Evolutionary conservation across 2,113 vertebrate species (phyloP).

Genomic region (Mobula birostris): DNA sequence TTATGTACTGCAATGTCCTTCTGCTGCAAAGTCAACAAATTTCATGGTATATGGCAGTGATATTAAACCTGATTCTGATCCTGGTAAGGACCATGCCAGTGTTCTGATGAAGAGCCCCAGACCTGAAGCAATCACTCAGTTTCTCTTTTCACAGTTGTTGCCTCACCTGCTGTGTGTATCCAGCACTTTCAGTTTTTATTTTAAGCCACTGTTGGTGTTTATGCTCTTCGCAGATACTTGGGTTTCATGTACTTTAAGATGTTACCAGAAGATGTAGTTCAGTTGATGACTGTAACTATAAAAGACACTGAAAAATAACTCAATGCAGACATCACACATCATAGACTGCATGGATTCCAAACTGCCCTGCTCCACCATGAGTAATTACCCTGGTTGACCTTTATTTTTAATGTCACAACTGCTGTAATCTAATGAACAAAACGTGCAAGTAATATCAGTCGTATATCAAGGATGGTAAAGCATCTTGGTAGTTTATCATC

Average conservation of each 20-base stretch:
- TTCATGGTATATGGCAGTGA: no score
- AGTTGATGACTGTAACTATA: not conserved
- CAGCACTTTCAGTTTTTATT: no score
- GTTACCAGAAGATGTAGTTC: not conserved
- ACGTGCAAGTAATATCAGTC: not conserved
- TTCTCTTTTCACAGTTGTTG: no score
- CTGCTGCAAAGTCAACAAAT: no score
- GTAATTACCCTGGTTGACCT: not conserved
- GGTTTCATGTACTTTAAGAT: slow-evolving; percentile 13
- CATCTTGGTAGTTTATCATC: not conserved
- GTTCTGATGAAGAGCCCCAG: no score
- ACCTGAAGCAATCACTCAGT: no score
- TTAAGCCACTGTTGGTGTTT: not conserved
- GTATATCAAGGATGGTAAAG: not conserved
- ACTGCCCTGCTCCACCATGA: not conserved
- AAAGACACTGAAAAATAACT: not conserved
- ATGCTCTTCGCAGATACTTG: not conserved
- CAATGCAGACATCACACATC: not conserved
- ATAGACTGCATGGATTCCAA: not conserved
- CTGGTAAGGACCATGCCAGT: not conserved
- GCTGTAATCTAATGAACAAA: not conserved
- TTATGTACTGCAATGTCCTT: no score
- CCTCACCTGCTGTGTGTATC: no score
- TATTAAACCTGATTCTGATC: no score
- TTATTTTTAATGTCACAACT: not conserved